Percentiles rank a stretch among this genome's conserved stretches.
phyloP scores from a whole-genome alignment of 2,888 invertebrate genomes.

The Cephonodes hylas region DNA sequence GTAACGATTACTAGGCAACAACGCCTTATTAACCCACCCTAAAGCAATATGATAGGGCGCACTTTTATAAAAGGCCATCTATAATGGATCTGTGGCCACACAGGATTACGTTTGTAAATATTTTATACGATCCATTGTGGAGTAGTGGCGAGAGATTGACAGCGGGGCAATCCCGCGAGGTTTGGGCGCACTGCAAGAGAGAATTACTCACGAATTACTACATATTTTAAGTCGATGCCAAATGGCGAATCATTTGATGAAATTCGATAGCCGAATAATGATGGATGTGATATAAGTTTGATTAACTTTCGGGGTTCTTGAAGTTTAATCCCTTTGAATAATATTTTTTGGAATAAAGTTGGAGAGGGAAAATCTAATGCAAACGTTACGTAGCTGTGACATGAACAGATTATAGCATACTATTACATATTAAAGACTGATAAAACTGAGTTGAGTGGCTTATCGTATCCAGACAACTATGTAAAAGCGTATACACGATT shows the following conservation, averaged over 20 bases:
- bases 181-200: conserved; percentile 32
- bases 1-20: conserved; percentile 60
- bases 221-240: conserved; percentile 27
- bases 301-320: background rate
- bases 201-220: conserved; percentile 37
- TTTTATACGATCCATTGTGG: conserved; percentile 69
- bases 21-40: conserved; percentile 57
- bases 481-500: too few relatives aligned
- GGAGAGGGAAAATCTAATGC: too few relatives aligned
- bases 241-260: conserved; percentile 20
- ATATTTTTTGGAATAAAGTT: too few relatives aligned
- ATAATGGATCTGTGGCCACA: conserved; percentile 72
- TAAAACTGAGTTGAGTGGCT: too few relatives aligned
- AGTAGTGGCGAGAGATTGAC: conserved; percentile 69
- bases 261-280: background rate
- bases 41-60: conserved; percentile 51
- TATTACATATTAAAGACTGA: too few relatives aligned
- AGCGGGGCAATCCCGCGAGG: conserved; percentile 52
- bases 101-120: conserved; percentile 76
- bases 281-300: background rate
- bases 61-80: conserved; percentile 60
- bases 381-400: too few relatives aligned
- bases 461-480: too few relatives aligned
- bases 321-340: too few relatives aligned
- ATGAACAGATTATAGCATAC: too few relatives aligned